Base-by-base conservation (phyloP, 2,113 vertebrate genomes). In the Athene cunicularia region DNA sequence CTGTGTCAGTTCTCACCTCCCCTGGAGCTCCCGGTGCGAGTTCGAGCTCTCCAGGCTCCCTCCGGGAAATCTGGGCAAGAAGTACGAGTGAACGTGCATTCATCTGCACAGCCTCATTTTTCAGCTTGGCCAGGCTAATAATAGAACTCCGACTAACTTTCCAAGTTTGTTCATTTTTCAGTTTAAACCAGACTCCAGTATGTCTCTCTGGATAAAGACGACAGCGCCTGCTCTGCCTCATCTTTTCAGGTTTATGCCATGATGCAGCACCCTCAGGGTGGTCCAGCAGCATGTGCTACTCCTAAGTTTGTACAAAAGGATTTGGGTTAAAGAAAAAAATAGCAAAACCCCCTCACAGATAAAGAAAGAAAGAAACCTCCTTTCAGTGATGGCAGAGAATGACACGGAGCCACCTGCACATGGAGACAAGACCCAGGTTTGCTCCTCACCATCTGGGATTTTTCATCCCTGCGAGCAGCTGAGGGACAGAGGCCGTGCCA, bases 21-120 rank as follows among this genome's bases (percentile, higher is more conserved):
- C 9, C 13, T 28, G 66, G 33, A 43, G 66, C 82, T 80, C 33
- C 33, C 2, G 0, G 11, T 0, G 1, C 0, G 1, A 5, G 6
- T 32, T 64, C 3, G 5, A 83, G 72, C 63, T 53, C 66, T 50
- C 20, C 84, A 70, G 66, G 85, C 52, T 86, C 64, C n/a, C 0
- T 58, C 12, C 2, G 58, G 60, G 76, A 86, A 74, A 88, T 58
- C 32, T 37, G 72, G 80, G 88, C 80, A 90, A 62, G 75, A 68
- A 5, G 47, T 15, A 23, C 2, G 3, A 66, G 52, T 21, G 52
- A 92, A 35, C 0, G 1, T 39, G 58, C 12, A 2, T 24, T 37
- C 17, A 1, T 60, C 39, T 39, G 41, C 82, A 62, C 33, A 64
- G 58, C 58, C 63, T 62, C 4, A 2, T 12, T 35, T 56, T 23